Evolutionary conservation across 2,113 vertebrate genomes (phyloP).

Genomic region (Colistium nudipinnis): DNA sequence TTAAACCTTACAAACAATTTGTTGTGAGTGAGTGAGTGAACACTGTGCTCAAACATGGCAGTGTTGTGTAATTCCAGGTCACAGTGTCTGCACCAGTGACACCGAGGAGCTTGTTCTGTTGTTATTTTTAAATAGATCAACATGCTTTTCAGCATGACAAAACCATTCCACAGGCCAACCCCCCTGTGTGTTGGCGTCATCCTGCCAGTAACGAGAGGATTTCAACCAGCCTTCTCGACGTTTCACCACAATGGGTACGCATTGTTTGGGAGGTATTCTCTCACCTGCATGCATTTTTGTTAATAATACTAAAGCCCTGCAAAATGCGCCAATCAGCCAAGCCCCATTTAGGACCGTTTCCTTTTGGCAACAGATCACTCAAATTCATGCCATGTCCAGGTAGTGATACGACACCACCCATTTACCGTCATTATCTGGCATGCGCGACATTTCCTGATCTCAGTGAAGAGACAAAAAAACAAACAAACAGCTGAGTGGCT

Average conservation of each 20-base stretch:
- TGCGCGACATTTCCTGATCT: constrained; percentile 63
- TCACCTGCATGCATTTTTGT: neutral
- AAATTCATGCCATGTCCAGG: constrained; percentile 18
- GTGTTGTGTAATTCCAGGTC: neutral
- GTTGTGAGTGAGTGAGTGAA: neutral
- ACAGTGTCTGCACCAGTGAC: neutral
- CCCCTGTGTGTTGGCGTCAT: neutral
- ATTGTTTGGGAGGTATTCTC: neutral
- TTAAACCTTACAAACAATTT: neutral
- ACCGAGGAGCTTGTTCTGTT: neutral
- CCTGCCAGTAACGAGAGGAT: neutral
- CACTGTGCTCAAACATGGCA: neutral
- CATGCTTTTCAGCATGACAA: neutral
- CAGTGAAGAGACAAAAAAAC: neutral
- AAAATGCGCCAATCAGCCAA: neutral
- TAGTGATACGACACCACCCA: constrained; percentile 52
- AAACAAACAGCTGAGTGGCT: neutral
- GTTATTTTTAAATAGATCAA: neutral
- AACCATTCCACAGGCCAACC: neutral
- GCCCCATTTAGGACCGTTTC: constrained; percentile 24
- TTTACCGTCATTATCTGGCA: constrained; percentile 58
- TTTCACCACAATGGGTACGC: neutral
- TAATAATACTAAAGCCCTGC: neutral
- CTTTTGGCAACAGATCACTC: constrained; percentile 43
- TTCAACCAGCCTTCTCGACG: neutral